These are phyloP conservation scores for Meghimatium bilineatum DNA, from an alignment of 2,888 invertebrate species.

Conservation along the genomic window DNA sequence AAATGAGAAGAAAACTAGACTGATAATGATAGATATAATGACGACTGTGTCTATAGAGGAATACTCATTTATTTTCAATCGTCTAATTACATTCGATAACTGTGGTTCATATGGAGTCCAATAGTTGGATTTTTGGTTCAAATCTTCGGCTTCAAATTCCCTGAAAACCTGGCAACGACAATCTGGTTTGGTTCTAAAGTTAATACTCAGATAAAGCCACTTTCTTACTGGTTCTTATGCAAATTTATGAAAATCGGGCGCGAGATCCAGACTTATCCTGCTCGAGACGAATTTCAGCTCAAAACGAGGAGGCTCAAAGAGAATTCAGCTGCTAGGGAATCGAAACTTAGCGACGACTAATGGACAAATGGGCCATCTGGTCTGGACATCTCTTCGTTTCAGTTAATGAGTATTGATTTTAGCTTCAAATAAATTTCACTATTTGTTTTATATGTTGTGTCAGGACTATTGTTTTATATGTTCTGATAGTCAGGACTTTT, in stretches of 20 bases:
- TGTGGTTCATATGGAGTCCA: too few species aligned
- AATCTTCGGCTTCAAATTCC: background rate
- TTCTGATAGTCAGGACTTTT: too few species aligned
- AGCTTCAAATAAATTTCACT: background rate
- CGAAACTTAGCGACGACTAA: background rate
- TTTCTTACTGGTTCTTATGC: conserved; percentile 14
- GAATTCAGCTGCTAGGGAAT: background rate
- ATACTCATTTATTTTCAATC: too few species aligned
- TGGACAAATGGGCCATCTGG: conserved; percentile 3
- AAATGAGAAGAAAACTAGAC: too few species aligned
- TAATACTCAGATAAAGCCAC: background rate
- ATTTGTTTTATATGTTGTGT: too few species aligned
- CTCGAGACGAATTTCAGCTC: conserved; percentile 8
- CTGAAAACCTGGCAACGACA: background rate
- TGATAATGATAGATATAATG: too few species aligned
- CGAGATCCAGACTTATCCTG: background rate
- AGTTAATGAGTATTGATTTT: background rate
- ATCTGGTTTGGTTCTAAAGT: background rate
- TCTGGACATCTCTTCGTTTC: background rate
- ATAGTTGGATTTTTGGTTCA: too few species aligned
- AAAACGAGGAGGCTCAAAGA: background rate
- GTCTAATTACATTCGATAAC: too few species aligned
- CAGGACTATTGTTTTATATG: too few species aligned
- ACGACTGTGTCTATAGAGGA: too few species aligned
- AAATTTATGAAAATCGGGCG: conserved; percentile 24